Conservation (phyloP, 2,797 vertebrate species). For the Macrochelys suwanniensis region DNA sequence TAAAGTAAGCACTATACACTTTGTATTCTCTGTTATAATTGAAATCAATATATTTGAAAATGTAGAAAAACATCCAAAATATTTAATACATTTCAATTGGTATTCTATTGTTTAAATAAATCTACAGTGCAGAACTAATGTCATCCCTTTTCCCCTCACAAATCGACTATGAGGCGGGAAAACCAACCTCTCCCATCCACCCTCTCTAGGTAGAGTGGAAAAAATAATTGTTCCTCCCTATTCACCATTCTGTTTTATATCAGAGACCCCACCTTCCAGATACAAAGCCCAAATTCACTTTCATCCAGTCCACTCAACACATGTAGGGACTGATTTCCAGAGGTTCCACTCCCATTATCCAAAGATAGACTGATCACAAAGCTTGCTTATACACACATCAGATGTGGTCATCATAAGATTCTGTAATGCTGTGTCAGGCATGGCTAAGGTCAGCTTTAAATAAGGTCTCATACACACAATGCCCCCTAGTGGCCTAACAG, state of each 20-base stretch:
- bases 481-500: neutral
- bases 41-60: too few species aligned
- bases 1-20: too few species aligned
- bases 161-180: neutral
- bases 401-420: neutral
- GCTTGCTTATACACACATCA: neutral
- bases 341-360: neutral
- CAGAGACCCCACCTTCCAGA: neutral
- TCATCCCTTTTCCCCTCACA: neutral
- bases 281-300: neutral
- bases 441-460: neutral
- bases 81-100: too few species aligned
- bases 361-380: neutral
- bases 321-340: neutral
- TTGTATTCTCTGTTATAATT: too few species aligned
- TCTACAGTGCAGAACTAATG: neutral
- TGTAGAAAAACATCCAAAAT: too few species aligned
- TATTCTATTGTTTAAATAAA: neutral
- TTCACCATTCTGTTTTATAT: neutral
- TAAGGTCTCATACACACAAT: neutral
- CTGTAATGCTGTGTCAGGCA: too few species aligned
- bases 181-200: neutral
- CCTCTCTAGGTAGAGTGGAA: accelerated
- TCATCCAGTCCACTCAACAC: neutral
- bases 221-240: neutral